A percentile compares a stretch with the other conserved stretches of the same genome.
These are phyloP conservation scores for Cossypha dichroa DNA, from an alignment of 2,797 vertebrate genomes.

Conservation along the genomic window DNA sequence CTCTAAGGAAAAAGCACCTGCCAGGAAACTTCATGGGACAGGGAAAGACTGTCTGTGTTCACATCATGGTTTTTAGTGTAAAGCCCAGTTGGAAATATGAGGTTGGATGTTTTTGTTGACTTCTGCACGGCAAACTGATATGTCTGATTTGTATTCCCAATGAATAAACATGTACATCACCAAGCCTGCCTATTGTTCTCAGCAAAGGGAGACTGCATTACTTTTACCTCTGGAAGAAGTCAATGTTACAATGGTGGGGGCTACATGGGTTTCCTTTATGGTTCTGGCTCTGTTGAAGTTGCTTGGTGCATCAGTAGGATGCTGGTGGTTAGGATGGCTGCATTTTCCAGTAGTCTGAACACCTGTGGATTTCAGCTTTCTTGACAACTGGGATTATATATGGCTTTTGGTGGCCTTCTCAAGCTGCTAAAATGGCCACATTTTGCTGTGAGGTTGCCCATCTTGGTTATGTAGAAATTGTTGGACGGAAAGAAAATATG, in stretches of 20 bases:
- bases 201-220: neutral
- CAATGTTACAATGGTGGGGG: fast-evolving
- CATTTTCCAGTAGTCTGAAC: neutral
- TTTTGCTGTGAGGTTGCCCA: neutral
- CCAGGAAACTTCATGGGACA: neutral
- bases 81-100: neutral
- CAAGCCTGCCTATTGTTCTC: neutral
- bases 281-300: neutral
- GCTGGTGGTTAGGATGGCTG: neutral
- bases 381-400: neutral
- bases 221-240: neutral
- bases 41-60: neutral
- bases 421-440: neutral
- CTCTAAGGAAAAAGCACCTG: neutral
- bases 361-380: neutral
- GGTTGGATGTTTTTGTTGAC: neutral
- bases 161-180: neutral
- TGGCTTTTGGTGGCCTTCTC: neutral
- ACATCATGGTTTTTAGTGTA: neutral
- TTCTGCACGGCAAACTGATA: neutral
- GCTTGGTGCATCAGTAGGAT: neutral
- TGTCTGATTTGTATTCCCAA: neutral
- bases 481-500: neutral
- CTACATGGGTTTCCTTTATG: neutral
- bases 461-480: neutral